A percentile compares a stretch with the other conserved stretches of the same genome.
These are phyloP conservation scores for Spheniscus humboldti DNA, from an alignment of 2,797 vertebrate genomes.

Conservation along the genomic window DNA sequence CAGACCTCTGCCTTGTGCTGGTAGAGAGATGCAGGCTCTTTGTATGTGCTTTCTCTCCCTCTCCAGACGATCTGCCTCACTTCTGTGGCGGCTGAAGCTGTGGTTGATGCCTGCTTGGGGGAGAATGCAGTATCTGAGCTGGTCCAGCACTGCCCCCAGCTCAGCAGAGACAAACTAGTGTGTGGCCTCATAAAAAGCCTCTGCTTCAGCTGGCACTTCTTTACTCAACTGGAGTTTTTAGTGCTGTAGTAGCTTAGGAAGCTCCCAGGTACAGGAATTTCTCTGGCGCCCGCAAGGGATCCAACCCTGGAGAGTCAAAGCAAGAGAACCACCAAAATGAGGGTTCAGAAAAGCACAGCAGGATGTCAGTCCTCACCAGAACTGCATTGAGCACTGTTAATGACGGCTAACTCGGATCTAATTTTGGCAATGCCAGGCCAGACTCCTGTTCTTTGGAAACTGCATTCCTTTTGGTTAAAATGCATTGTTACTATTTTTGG, in stretches of 20 bases:
- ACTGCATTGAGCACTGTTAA: fast-evolving
- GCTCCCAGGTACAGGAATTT: not conserved
- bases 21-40: not conserved
- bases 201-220: not conserved
- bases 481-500: fast-evolving
- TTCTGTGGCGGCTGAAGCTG: not conserved
- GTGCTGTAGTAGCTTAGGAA: not conserved
- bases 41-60: not conserved
- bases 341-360: not conserved
- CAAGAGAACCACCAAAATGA: not conserved
- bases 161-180: not conserved
- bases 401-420: fast-evolving
- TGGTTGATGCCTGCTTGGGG: not conserved
- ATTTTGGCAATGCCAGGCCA: not conserved
- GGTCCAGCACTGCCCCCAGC: not conserved
- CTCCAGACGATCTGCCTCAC: not conserved
- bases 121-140: not conserved
- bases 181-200: not conserved
- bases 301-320: not conserved
- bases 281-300: not conserved
- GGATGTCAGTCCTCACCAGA: not conserved
- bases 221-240: not conserved
- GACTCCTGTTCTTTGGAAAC: not conserved
- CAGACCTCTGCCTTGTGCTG: not conserved
- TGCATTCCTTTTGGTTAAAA: not conserved